Evolutionary conservation across 1,140 invertebrate species (phyloP), one percentile per base, ranked within the genome.

Genomic region (Ceratitis capitata): DNA sequence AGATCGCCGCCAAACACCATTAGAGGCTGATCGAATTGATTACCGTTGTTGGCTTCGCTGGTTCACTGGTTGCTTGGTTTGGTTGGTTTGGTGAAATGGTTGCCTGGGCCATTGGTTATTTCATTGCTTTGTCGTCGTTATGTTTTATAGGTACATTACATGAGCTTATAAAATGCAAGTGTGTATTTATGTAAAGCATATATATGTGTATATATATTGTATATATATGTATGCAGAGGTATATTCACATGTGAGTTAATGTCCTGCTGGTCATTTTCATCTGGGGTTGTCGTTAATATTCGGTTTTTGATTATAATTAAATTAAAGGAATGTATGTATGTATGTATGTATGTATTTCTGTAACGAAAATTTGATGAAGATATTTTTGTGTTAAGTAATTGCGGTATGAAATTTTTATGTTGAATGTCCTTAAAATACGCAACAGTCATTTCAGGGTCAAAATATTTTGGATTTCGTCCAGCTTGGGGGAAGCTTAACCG

Each of bases 1-100:
- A 61, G n/a, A n/a, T 58, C n/a, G 56, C 83, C 39, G 39, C 39
- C 32, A 45, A 78, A 42, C 39, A 47, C 39, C 19, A 78, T 78
- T 78, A 78, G 35, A 3, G 69, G 69, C 69, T 45, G 69, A 78
- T 78, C 69, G 69, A 78, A 45, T 78, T 78, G 35, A 45, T 78
- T 78, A 78, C 39, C 39, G 39, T 16, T 78, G 23, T n/a, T n/a
- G 69, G 69, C 4, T 42, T 47, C n/a, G 56, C 29, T 61, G 56
- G 56, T 26, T 61, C 5, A 26, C 16, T 47, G 64, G 42, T 32
- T 47, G 35, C 5, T 47, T 14, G 51, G 19, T 12, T n/a, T 23
- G 51, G 10, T 12, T 6, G 51, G 19, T 56, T 5, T 56, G 45
- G 12, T 47, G 45, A 12, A 5, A 6, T 32, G 45, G 47, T 56